These are phyloP conservation scores for Eretmochelys imbricata DNA, from an alignment of 2,113 vertebrate species.

Conservation along the genomic window DNA sequence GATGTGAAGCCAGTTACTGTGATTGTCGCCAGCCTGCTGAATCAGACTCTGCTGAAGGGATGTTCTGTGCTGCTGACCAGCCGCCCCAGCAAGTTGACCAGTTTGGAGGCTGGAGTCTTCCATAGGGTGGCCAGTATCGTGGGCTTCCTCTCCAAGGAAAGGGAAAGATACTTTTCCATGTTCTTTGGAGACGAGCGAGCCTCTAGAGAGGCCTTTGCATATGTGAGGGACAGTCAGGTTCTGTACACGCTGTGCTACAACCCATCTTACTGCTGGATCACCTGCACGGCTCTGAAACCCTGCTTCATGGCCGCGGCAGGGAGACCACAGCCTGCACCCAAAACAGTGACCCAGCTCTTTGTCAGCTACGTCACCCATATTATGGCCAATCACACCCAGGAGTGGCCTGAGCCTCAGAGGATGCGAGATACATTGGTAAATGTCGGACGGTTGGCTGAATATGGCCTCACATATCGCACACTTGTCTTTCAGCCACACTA, in stretches of 20 bases:
- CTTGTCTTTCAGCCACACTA: conserved; percentile 40
- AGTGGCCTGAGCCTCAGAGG: not conserved
- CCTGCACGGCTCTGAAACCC: conserved; percentile 30
- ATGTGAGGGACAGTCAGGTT: conserved; percentile 74
- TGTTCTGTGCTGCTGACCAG: conserved; percentile 73
- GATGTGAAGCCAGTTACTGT: conserved; percentile 29
- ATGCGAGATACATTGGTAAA: conserved; percentile 64
- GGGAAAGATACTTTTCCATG: conserved; percentile 62
- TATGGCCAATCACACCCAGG: conserved; percentile 52
- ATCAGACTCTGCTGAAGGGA: conserved; percentile 71
- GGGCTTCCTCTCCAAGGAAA: conserved; percentile 77
- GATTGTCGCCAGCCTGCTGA: conserved; percentile 75
- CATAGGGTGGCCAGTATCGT: conserved; percentile 52
- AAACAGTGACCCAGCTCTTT: conserved; percentile 78
- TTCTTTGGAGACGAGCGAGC: conserved; percentile 60
- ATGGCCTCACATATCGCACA: not conserved
- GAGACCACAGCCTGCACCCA: conserved; percentile 43
- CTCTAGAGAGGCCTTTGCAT: conserved; percentile 40
- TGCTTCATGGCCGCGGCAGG: not conserved
- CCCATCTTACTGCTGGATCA: conserved; percentile 80
- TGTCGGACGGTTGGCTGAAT: not conserved
- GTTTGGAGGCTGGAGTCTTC: conserved; percentile 9
- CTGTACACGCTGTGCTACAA: conserved; percentile 72
- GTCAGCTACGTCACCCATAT: conserved; percentile 57
- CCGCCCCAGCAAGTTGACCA: conserved; percentile 7